Evolutionary conservation across 1,140 invertebrate species (phyloP), one percentile per base, ranked within the genome.

Genomic region (Caenorhabditis latens): DNA sequence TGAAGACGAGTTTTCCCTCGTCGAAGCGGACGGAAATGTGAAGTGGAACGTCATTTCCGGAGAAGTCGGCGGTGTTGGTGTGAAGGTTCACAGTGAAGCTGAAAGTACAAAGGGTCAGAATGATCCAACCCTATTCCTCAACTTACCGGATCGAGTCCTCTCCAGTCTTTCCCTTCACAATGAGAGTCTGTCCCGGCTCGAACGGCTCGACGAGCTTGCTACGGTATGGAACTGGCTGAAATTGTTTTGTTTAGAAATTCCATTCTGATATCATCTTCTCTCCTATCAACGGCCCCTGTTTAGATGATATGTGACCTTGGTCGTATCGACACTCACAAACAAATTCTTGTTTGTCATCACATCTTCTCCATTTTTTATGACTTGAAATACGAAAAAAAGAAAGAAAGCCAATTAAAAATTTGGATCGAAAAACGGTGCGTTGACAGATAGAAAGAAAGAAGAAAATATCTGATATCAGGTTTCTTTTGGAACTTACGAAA

Each of bases 1-100:
- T 91, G 88, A 91, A 88, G 24, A 91, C 91, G 58, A 91, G 90
- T 85, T 91, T 91, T 87, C 91, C 91, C 57, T 91, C 91, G 86
- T 91, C 91, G 67, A 91, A 91, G 40, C 91, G 91, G 5, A 91
- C 90, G 43, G 87, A 89, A 85, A 91, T 91, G 84, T 91, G 91
- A 75, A 91, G 84, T 13, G 91, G 91, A 83, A 91, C 91, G 79
- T 92, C 90, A 79, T 91, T 91, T 58, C 91, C 91, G 58, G 87
- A 88, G 89, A 92, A 92, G 85, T 92, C 91, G 58, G 91, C 91
- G 46, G 87, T 67, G 46, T 50, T 79, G 75, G 83, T 71, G 65
- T 91, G 91, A 53, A 91, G 85, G 82, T 92, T 92, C 67, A 91
- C 88, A 14, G 91, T 90, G 86, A 91, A 91, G 58, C 90, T 86